Base-by-base conservation (phyloP, 1,140 invertebrate genomes). In the Hycleus cichorii region DNA sequence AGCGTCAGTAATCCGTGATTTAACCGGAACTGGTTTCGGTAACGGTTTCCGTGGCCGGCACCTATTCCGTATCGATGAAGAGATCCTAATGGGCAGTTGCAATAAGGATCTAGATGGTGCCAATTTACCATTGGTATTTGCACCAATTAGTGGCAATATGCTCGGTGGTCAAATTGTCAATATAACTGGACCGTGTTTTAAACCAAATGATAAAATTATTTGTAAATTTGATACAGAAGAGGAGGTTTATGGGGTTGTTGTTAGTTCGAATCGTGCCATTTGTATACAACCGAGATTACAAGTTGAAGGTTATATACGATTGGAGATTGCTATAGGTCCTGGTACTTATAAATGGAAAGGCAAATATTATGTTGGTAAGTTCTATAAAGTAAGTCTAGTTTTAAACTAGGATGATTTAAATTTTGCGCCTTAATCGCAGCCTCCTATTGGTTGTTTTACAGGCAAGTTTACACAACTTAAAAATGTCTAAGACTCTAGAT, bases 121-220 rank as follows among this genome's bases (percentile, higher is more conserved):
- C 7, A 82, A 88, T 74, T 78, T 93, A 57, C 85, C 86, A 0
- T 72, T 96, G 26, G 84, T 90, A 49, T 94, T 96, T 69, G 91
- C 93, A 0, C 92, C 94, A 0, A 90, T 95, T 73, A 93, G 89
- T 71, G 93, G 93, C 11, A 93, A 93, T 72, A 97, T 97, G 94
- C 76, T 97, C 46, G 93, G 93, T 3, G 93, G 93, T 7, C 94
- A 91, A 0, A 83, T 95, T 45, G 91, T 97, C 3, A 96, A 97
- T 69, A 91, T 97, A 26, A 96, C 93, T 0, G 94, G 94, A 0
- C 94, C 94, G 7, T 97, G 94, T 73, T 92, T 94, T 65, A 78
- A 81, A 62, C 77, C 82, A 47, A 80, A 80, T 0, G 80, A 81
- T 11, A 84, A 88, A 62, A 83, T 96, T 10, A 84, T 79, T 39